These are phyloP conservation scores for Eudyptes chrysolophus DNA, from an alignment of 2,113 vertebrate species.

Conservation along the genomic window DNA sequence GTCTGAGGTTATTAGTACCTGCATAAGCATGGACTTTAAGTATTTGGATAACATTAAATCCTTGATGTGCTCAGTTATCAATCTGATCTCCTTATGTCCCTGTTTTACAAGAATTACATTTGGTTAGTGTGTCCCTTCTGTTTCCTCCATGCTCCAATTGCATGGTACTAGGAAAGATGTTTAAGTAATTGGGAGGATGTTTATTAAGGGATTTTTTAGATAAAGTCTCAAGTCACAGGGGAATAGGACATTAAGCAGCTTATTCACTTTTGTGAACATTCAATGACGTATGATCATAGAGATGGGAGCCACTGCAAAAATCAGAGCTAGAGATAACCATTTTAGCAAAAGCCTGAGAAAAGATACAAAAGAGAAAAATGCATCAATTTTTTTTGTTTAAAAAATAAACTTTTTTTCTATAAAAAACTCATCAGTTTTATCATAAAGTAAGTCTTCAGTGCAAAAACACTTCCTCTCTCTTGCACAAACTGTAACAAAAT, in stretches of 20 bases:
- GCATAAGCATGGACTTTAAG: background rate
- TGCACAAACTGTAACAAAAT: background rate
- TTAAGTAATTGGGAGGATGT: background rate
- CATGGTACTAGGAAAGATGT: slow-evolving; percentile 2
- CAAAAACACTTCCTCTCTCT: background rate
- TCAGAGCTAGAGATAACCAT: background rate
- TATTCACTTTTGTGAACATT: background rate
- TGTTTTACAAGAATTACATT: background rate
- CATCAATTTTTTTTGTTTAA: background rate
- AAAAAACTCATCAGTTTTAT: background rate
- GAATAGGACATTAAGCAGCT: background rate
- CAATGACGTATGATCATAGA: background rate
- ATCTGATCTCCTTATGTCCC: background rate
- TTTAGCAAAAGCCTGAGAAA: background rate
- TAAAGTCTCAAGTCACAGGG: background rate
- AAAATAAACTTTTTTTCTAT: background rate
- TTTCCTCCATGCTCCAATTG: background rate
- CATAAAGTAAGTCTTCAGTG: background rate
- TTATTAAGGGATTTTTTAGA: background rate
- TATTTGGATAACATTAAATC: background rate
- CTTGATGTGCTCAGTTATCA: background rate
- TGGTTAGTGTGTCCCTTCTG: background rate
- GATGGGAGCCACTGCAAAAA: background rate
- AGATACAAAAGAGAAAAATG: background rate
- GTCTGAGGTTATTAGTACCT: background rate